Evolutionary conservation across 2,888 invertebrate species (phyloP).

Genomic region (Philopedon plagiatum): DNA sequence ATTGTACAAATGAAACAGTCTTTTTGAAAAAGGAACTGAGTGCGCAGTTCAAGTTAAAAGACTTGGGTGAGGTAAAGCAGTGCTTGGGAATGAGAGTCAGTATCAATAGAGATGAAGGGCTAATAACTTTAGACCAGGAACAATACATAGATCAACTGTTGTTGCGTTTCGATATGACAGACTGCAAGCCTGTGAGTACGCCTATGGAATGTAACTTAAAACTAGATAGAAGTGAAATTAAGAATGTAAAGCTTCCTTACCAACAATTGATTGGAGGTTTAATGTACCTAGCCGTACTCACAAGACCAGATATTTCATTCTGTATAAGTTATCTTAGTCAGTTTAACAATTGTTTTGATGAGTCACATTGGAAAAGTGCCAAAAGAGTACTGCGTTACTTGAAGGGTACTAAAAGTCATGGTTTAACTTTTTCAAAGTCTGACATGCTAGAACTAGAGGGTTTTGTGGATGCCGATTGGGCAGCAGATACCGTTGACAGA

Average conservation of each 20-base stretch:
- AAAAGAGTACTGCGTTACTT: slow-evolving; percentile 26
- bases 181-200: slow-evolving; percentile 43
- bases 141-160: slow-evolving; percentile 31
- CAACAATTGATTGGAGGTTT: slow-evolving; percentile 29
- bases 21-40: slow-evolving; percentile 8
- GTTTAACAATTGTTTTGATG: slow-evolving; percentile 27
- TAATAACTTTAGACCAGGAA: slow-evolving; percentile 15
- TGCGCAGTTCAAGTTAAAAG: slow-evolving; percentile 16
- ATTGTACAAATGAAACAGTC: neutral
- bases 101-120: neutral
- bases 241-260: neutral
- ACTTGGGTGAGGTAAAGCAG: slow-evolving; percentile 10
- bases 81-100: slow-evolving; percentile 15
- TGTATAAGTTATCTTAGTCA: slow-evolving; percentile 31
- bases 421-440: neutral
- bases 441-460: slow-evolving; percentile 4
- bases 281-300: slow-evolving; percentile 28
- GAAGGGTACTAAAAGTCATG: slow-evolving; percentile 26
- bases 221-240: neutral
- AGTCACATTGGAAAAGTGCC: slow-evolving; percentile 18
- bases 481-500: slow-evolving; percentile 18
- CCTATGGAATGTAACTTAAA: slow-evolving; percentile 54
- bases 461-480: slow-evolving; percentile 39
- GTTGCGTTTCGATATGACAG: slow-evolving; percentile 12
- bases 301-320: slow-evolving; percentile 34